Conservation (phyloP, 2,888 invertebrate species). For the Epinotia demarniana region DNA sequence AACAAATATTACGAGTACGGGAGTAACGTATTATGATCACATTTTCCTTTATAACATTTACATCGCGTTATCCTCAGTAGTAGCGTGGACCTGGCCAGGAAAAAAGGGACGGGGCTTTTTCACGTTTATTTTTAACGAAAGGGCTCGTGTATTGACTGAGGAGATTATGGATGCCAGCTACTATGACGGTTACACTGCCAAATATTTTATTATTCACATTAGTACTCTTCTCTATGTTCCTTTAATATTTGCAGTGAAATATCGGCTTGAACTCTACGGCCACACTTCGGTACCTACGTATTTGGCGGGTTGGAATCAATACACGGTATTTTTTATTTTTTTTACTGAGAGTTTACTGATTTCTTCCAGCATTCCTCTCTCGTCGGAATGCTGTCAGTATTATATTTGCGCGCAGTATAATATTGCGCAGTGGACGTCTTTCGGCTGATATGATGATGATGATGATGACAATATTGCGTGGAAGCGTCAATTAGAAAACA, state of each 20-base stretch:
- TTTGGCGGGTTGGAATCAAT: too few species aligned
- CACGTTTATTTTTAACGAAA: slow-evolving; percentile 68
- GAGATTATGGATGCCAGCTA: slow-evolving; percentile 58
- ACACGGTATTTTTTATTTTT: too few species aligned
- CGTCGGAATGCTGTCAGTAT: too few species aligned
- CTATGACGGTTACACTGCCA: slow-evolving; percentile 61
- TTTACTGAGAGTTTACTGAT: too few species aligned
- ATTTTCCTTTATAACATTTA: slow-evolving; percentile 72
- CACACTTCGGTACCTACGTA: too few species aligned
- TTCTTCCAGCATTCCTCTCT: too few species aligned
- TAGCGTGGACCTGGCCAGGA: slow-evolving; percentile 44
- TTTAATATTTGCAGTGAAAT: slow-evolving; percentile 8
- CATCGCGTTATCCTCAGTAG: slow-evolving; percentile 65
- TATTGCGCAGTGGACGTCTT: too few species aligned
- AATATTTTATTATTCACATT: slow-evolving; percentile 69
- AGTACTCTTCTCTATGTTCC: slow-evolving; percentile 55
- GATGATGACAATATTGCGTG: too few species aligned
- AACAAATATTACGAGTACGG: slow-evolving; percentile 76
- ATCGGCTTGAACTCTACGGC: neutral
- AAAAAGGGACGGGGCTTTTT: slow-evolving; percentile 62
- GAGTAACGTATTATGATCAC: slow-evolving; percentile 73
- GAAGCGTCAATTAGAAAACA: too few species aligned
- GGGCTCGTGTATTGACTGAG: slow-evolving; percentile 61
- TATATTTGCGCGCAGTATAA: too few species aligned
- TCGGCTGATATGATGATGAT: too few species aligned